Conservation (phyloP, 2,797 vertebrate genomes). For the Sebastes melanostomus region DNA sequence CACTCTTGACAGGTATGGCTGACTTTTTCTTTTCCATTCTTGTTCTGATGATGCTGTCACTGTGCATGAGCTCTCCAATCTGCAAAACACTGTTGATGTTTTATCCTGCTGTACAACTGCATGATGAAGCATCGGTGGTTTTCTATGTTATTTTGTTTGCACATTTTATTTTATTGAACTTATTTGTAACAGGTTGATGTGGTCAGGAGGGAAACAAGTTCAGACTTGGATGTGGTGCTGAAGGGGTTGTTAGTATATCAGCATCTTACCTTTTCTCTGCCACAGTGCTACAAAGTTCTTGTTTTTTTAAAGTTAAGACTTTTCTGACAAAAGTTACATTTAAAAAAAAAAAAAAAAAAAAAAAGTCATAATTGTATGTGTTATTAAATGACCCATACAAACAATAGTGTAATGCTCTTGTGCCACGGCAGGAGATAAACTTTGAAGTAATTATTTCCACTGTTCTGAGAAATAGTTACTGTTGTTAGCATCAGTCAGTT, state of each 20-base stretch:
- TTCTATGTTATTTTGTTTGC: neutral
- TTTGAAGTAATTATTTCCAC: neutral
- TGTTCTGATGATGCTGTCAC: slow-evolving; percentile 24
- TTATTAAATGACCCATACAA: neutral
- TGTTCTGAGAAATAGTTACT: neutral
- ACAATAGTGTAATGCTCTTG: neutral
- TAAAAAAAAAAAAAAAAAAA: rapidly evolving
- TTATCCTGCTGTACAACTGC: neutral
- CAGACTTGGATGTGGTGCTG: neutral
- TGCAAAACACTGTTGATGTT: neutral
- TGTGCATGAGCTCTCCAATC: slow-evolving; percentile 21
- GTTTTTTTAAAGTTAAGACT: neutral
- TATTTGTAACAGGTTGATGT: neutral
- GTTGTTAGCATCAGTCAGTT: neutral
- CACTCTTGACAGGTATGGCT: slow-evolving; percentile 67
- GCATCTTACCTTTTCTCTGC: neutral
- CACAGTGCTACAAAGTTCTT: neutral
- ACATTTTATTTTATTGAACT: neutral
- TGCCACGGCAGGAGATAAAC: neutral
- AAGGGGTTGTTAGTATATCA: neutral
- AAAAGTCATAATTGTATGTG: neutral
- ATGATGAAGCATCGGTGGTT: neutral
- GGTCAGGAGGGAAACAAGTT: neutral
- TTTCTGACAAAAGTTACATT: neutral
- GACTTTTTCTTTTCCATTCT: slow-evolving; percentile 46